phyloP scores from a whole-genome alignment of 2,113 vertebrate species.

The Platysternon megacephalum region DNA sequence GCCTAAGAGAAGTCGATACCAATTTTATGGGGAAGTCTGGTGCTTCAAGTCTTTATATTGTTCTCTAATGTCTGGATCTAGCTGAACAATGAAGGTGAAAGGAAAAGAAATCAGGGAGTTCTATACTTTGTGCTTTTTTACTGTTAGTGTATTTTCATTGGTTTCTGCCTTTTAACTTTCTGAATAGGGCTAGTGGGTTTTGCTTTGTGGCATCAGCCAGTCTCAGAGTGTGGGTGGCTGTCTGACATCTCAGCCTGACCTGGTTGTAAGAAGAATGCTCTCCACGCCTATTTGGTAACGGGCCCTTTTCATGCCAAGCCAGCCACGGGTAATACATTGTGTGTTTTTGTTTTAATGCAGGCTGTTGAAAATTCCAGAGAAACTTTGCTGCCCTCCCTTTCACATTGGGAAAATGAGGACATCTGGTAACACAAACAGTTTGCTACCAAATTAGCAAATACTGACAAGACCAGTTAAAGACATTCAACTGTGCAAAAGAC shows the following conservation, averaged over 20 bases:
- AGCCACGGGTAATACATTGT: not conserved
- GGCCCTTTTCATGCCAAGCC: not conserved
- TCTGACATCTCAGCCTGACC: not conserved
- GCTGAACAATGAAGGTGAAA: not conserved
- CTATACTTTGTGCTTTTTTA: not conserved
- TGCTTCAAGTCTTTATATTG: not conserved
- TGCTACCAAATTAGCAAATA: not conserved
- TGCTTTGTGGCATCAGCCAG: not conserved
- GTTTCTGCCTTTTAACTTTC: not conserved
- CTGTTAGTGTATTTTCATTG: not conserved
- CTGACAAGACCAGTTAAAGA: not conserved
- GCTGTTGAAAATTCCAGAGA: not conserved
- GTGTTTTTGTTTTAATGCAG: not conserved
- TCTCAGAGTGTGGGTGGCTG: not conserved
- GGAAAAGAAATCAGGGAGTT: not conserved
- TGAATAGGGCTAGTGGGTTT: not conserved
- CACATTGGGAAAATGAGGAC: not conserved
- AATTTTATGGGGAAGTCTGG: not conserved
- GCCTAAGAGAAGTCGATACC: not conserved
- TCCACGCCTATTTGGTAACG: not conserved
- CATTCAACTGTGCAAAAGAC: not conserved
- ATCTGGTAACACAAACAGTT: not conserved
- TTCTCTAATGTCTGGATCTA: not conserved
- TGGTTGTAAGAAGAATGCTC: not conserved
- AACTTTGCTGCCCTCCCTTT: not conserved